phyloP scores from a whole-genome alignment of 2,113 vertebrate genomes.

The Andinoacara biseriatus region DNA sequence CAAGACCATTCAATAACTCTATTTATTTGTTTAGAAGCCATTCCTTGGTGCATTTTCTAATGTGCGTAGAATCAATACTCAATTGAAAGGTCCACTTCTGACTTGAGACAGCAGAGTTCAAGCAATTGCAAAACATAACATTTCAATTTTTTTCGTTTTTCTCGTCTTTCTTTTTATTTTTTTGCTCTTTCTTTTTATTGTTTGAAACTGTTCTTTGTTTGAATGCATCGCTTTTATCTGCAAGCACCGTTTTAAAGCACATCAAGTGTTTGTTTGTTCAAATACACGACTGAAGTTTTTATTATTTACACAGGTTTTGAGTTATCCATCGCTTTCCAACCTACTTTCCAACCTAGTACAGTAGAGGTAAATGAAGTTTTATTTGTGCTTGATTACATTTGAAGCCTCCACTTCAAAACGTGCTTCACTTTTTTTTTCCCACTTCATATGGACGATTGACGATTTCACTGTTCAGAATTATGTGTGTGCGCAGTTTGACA shows the following conservation, averaged over 20 bases:
- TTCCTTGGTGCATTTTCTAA: background rate
- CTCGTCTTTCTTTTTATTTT: background rate
- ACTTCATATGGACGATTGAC: background rate
- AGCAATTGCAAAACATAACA: background rate
- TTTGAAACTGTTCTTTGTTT: background rate
- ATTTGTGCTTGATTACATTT: background rate
- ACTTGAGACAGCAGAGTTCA: background rate
- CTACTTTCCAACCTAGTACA: background rate
- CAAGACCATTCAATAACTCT: background rate
- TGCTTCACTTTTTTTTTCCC: background rate
- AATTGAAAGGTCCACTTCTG: constrained; percentile 1
- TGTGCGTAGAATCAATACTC: background rate
- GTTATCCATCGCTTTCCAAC: background rate
- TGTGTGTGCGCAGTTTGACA: background rate
- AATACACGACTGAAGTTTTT: background rate
- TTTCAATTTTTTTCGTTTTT: background rate
- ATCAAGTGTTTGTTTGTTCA: background rate
- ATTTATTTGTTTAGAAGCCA: background rate
- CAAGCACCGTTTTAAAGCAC: background rate
- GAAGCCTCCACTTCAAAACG: background rate
- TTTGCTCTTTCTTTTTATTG: background rate
- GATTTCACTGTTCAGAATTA: background rate
- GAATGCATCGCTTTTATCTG: background rate
- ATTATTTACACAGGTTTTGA: too few relatives aligned
- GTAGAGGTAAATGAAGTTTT: background rate